Percentiles rank a stretch among this genome's conserved stretches.
Evolutionary conservation across 2,797 vertebrate species (phyloP).

Genomic region (Paratrypauchen microcephalus): DNA sequence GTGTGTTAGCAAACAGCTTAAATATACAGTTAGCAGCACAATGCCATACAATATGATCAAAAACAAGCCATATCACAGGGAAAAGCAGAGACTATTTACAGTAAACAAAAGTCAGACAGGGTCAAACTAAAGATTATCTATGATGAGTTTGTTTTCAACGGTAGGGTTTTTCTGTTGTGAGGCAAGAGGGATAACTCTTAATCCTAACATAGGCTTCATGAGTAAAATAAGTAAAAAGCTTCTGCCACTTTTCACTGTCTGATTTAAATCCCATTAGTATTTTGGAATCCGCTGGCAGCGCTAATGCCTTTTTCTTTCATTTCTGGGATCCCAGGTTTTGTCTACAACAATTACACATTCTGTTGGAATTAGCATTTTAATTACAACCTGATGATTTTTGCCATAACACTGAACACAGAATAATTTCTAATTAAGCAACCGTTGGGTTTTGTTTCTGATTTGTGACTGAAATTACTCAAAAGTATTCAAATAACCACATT

Average conservation of each 20-base stretch:
- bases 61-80: neutral
- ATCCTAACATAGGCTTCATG: neutral
- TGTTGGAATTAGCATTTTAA: constrained; percentile 70
- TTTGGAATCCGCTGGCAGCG: constrained; percentile 41
- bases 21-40: too few relatives aligned
- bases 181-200: neutral
- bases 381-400: constrained; percentile 62
- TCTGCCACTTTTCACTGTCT: constrained; percentile 1
- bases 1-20: too few relatives aligned
- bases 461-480: constrained; percentile 26
- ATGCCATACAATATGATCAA: too few relatives aligned
- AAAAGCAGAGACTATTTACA: neutral
- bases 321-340: constrained; percentile 40
- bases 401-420: constrained; percentile 61
- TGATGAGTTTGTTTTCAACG: neutral
- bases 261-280: constrained; percentile 25
- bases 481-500: constrained; percentile 27
- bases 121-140: neutral
- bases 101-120: neutral
- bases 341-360: constrained; percentile 61
- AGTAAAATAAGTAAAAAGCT: neutral
- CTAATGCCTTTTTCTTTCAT: constrained; percentile 40
- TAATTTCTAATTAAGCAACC: constrained; percentile 67
- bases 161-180: neutral
- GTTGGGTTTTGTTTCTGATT: constrained; percentile 56